Percentiles rank a stretch among this genome's conserved stretches.
Conservation (phyloP, 2,113 vertebrate species). For the Progne subis region DNA sequence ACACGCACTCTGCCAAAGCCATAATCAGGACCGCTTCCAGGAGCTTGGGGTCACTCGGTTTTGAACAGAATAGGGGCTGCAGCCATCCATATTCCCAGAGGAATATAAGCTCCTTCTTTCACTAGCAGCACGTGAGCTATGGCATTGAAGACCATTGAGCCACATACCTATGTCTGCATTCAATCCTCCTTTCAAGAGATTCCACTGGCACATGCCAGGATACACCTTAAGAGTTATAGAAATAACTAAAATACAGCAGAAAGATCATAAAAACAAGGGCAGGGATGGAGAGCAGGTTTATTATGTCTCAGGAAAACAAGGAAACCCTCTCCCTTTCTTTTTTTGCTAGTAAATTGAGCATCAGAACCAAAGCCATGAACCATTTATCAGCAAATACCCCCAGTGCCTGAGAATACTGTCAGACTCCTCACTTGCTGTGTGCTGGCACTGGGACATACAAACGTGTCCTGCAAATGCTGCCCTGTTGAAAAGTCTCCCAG, state of each 20-base stretch:
- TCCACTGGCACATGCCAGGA: not conserved
- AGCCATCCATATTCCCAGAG: not conserved
- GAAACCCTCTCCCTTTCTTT: not conserved
- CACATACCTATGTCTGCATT: not conserved
- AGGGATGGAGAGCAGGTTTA: not conserved
- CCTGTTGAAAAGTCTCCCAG: not conserved
- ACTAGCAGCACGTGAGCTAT: not conserved
- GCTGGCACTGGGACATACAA: not conserved
- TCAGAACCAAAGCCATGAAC: conserved; percentile 1
- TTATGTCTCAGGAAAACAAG: not conserved
- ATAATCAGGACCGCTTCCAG: not conserved
- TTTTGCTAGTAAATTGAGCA: not conserved
- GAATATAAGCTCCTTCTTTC: not conserved
- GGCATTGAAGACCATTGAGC: not conserved
- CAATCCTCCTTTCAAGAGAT: not conserved
- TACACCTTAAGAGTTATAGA: not conserved
- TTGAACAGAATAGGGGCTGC: not conserved
- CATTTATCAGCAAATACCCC: not conserved
- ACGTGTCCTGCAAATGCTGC: not conserved
- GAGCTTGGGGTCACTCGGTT: not conserved
- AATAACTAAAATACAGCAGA: not conserved
- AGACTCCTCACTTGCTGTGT: not conserved
- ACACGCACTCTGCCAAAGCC: not conserved
- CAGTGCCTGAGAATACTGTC: not conserved
- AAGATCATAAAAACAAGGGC: not conserved